Evolutionary conservation across 2,113 vertebrate genomes (phyloP), one percentile per base, ranked within the genome.

Genomic region (Microtus pennsylvanicus): DNA sequence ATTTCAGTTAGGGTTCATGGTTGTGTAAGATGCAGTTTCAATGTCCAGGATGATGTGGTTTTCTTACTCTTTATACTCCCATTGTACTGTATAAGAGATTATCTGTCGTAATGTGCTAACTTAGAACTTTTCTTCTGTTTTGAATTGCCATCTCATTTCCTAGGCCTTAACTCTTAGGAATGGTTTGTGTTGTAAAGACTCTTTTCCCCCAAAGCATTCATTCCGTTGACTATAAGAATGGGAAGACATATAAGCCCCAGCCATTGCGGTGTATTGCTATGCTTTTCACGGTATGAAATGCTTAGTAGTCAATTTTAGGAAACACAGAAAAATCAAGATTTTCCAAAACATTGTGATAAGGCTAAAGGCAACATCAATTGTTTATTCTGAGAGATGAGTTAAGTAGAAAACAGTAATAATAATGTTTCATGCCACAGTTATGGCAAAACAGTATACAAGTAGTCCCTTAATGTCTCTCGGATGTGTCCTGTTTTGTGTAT

Each of bases 341-440:
- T 95, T 70, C 96, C 63, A 93, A 58, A 70, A 70, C 70, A 55
- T 55, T 89, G 83, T 12, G 45, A 70, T 80, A 75, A 92, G n/a
- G n/a, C 13, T 47, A 85, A 88, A 74, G 33, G 55, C 63, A 70
- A 75, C 10, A 72, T 38, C 67, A 12, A 24, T 30, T 74, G 72
- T 24, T 67, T 58, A 35, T 74, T 82, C 93, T 47, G 1, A 50
- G 55, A 83, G 74, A 13, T 81, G 22, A 82, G n/a, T 86, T 95
- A 91, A 89, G 92, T 80, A n/a, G 65, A 90, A 96, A 87, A 93
- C 42, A 81, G n/a, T 45, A 94, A 78, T 89, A 63, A 81, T 30
- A 89, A 69, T 38, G 35, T 76, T 89, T 96, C 61, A 80, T 75
- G 50, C 45, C 42, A 78, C 33, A 50, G 63, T 65, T 61, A 90